phyloP scores from a whole-genome alignment of 1,140 invertebrate genomes.

The Brachionus asplanchnoidis region DNA sequence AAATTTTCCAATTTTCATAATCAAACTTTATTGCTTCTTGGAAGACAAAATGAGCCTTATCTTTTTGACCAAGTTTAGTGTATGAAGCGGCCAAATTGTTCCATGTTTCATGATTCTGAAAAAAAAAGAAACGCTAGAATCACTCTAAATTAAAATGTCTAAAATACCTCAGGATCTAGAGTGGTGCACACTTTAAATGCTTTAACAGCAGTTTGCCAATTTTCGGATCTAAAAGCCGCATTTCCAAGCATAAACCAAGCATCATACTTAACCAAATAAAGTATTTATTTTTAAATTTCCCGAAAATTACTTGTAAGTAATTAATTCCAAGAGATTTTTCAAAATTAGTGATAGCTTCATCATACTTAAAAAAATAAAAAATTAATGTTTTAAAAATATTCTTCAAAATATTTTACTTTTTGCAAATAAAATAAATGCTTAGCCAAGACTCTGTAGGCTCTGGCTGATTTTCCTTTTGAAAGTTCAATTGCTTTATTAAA shows the following conservation, averaged over 20 bases:
- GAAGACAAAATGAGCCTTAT: slow-evolving; percentile 64
- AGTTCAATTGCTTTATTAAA: slow-evolving; percentile 87
- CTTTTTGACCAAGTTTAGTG: slow-evolving; percentile 76
- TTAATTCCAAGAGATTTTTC: slow-evolving; percentile 76
- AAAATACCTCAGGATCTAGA: slow-evolving; percentile 70
- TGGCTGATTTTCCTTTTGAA: slow-evolving; percentile 61
- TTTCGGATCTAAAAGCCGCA: slow-evolving; percentile 70
- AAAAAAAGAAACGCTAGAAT: slow-evolving; percentile 17
- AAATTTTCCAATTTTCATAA: slow-evolving; percentile 90
- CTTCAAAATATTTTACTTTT: slow-evolving; percentile 40
- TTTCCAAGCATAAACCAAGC: slow-evolving; percentile 82
- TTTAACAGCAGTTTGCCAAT: slow-evolving; percentile 74
- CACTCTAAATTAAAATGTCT: background rate
- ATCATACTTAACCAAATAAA: slow-evolving; percentile 50
- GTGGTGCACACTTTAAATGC: slow-evolving; percentile 79
- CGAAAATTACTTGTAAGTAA: slow-evolving; percentile 62
- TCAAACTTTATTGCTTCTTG: slow-evolving; percentile 85
- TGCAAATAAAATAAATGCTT: slow-evolving; percentile 18
- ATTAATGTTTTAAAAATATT: background rate
- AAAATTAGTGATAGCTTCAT: slow-evolving; percentile 52
- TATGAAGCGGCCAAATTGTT: slow-evolving; percentile 92
- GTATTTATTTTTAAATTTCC: background rate
- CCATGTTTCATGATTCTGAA: slow-evolving; percentile 85
- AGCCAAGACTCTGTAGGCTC: slow-evolving; percentile 42
- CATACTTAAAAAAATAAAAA: slow-evolving; percentile 46